phyloP scores from a whole-genome alignment of 1,140 invertebrate species.

The Cepaea nemoralis region DNA sequence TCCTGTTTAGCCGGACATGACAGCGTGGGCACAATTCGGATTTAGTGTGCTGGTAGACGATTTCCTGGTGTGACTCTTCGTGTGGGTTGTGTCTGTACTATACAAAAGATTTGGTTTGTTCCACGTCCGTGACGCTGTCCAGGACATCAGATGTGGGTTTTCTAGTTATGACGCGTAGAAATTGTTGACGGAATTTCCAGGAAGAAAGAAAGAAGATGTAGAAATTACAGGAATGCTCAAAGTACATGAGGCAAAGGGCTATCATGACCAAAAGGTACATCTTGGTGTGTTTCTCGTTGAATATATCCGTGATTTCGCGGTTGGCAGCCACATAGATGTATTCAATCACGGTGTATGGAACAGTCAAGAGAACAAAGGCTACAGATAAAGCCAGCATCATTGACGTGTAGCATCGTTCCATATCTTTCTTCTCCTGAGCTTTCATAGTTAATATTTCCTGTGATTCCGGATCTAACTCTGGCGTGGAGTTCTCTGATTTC shows the following conservation, averaged over 20 bases:
- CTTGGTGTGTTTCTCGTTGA: not conserved
- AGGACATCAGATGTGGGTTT: not conserved
- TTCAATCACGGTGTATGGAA: slow-evolving; percentile 14
- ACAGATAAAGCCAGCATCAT: slow-evolving; percentile 12
- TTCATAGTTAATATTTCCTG: slow-evolving; percentile 1
- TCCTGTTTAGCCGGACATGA: too few relatives aligned
- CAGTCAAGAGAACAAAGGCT: not conserved
- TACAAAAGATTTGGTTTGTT: slow-evolving; percentile 5
- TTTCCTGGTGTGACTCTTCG: too few relatives aligned
- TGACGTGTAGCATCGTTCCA: slow-evolving; percentile 5
- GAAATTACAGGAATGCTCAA: slow-evolving; percentile 25
- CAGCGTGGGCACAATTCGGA: too few relatives aligned
- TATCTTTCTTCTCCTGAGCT: slow-evolving; percentile 24
- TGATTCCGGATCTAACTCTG: not conserved
- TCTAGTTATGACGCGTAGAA: not conserved
- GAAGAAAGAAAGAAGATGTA: slow-evolving; percentile 28
- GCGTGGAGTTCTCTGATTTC: not conserved
- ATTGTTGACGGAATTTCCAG: slow-evolving; percentile 11
- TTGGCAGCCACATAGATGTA: not conserved
- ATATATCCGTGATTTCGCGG: not conserved
- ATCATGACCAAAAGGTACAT: slow-evolving; percentile 8
- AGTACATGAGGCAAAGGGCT: slow-evolving; percentile 7
- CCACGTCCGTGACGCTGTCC: not conserved
- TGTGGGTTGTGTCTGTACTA: too few relatives aligned
- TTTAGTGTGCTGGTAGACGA: too few relatives aligned